phyloP scores from a whole-genome alignment of 2,888 invertebrate genomes.

The Mantis religiosa region DNA sequence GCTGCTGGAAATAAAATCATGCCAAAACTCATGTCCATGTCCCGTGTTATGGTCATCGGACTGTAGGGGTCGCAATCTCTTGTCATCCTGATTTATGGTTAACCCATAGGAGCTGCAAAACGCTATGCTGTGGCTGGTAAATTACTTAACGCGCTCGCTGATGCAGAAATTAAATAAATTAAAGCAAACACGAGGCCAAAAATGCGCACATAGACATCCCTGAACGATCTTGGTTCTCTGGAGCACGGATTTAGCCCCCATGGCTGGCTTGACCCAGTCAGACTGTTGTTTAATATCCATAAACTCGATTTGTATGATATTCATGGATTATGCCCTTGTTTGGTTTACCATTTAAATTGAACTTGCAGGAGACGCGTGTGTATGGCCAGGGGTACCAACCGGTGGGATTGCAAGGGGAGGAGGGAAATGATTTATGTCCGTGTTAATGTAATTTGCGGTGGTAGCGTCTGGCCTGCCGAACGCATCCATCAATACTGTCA shows the following conservation, averaged over 20 bases:
- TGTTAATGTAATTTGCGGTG: constrained; percentile 11
- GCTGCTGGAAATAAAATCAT: neutral
- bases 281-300: neutral
- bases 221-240: neutral
- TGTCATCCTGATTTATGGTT: neutral
- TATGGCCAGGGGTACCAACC: neutral
- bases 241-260: neutral
- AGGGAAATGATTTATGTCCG: constrained; percentile 2
- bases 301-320: neutral
- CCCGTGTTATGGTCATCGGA: neutral
- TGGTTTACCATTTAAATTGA: constrained; percentile 4
- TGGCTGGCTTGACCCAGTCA: neutral
- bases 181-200: neutral
- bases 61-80: neutral
- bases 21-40: neutral
- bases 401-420: neutral
- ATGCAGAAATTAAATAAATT: neutral
- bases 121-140: neutral
- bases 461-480: neutral
- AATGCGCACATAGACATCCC: neutral
- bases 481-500: constrained; percentile 3
- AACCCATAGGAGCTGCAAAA: neutral
- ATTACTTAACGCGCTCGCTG: neutral
- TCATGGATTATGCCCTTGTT: neutral
- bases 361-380: neutral